These are phyloP conservation scores for Myotis davidii DNA, from an alignment of 2,113 vertebrate species.

Conservation along the genomic window DNA sequence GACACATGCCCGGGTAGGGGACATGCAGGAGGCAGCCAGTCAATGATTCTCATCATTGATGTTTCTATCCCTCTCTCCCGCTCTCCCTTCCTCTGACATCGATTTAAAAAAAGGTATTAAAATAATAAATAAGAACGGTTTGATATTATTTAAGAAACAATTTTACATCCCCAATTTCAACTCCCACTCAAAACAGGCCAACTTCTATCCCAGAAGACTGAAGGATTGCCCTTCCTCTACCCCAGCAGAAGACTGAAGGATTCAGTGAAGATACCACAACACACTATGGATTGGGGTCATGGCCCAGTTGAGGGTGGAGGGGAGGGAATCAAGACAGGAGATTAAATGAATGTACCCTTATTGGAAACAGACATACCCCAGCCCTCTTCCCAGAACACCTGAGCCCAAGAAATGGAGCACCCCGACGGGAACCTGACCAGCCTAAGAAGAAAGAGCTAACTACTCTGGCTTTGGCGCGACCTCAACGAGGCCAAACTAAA, in stretches of 20 bases:
- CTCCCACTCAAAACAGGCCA: background rate
- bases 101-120: too few relatives aligned
- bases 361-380: background rate
- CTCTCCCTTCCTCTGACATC: too few relatives aligned
- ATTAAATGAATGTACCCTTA: background rate
- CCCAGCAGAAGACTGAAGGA: background rate
- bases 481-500: background rate
- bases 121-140: background rate
- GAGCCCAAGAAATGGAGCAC: background rate
- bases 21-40: too few relatives aligned
- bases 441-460: background rate
- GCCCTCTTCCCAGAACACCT: background rate
- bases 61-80: too few relatives aligned
- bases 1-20: too few relatives aligned
- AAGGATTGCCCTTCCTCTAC: background rate
- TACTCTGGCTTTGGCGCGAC: background rate
- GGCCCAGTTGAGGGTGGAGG: background rate
- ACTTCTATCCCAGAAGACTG: background rate
- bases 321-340: background rate
- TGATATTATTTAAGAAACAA: background rate
- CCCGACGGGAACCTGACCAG: background rate
- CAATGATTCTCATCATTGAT: too few relatives aligned
- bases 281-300: background rate
- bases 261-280: background rate
- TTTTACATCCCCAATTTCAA: background rate